Base-by-base conservation (phyloP, 2,113 vertebrate genomes). In the Ochotona princeps region DNA sequence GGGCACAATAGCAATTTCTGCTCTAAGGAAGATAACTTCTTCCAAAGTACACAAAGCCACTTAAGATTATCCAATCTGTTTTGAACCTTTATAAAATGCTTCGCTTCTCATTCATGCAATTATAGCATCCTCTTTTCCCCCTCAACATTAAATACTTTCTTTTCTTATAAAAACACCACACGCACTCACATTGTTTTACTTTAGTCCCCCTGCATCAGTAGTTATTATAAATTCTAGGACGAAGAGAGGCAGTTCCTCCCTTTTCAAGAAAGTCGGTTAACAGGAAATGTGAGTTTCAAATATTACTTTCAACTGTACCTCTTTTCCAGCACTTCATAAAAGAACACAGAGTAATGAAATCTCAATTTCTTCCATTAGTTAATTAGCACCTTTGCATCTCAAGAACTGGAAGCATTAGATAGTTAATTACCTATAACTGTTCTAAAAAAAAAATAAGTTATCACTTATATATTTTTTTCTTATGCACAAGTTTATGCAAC, bases 311-410 rank as follows among this genome's bases (percentile, higher is more conserved):
- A 44, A 30, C 20, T 73, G 26, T 26, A 86, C 28, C 44, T 87
- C 44, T 84, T 90, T 47, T 61, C 67, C 80, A 54, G 82, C 69
- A 80, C 89, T 69, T 95, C 65, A 9, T 78, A 83, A 89, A 89
- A 95, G 82, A 96, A 86, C 20, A 12, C 1, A 1, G 49, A 47
- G 63, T 61, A 1, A 87, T 86, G 89, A 95, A 97, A 95, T 93
- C 90, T 97, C 87, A 96, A 69, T 91, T 88, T 92, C 80, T 95
- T 66, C 2, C 8, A 91, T 92, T 96, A 97, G 97, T 87, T 13
- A 6, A 97, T 96, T 97, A 97, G 96, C 95, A 97, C 83, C 72
- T 96, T 73, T 82, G 47, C 63, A 94, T 89, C 83, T 61, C 94
- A 80, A 97, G 93, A 84, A 93, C 67, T 92, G 47, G 75, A 83